phyloP scores from a whole-genome alignment of 1,140 invertebrate genomes.

The Apis florea region DNA sequence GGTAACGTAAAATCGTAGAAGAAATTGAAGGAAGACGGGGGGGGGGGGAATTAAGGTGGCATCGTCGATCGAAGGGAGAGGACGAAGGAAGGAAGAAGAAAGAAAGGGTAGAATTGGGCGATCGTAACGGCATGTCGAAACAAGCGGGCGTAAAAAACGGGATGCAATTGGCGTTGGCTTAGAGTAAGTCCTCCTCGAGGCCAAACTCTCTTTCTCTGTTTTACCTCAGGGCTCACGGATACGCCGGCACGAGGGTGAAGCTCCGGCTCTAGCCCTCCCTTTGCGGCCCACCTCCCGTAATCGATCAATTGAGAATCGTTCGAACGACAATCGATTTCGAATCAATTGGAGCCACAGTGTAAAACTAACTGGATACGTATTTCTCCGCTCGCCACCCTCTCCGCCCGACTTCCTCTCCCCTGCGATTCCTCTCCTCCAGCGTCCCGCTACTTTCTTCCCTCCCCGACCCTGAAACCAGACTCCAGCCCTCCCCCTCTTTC shows the following conservation, averaged over 20 bases:
- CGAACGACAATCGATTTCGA: conserved; percentile 78
- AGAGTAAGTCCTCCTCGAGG: conserved; percentile 67
- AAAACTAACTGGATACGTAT: conserved; percentile 79
- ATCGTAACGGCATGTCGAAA: conserved; percentile 68
- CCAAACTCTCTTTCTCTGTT: conserved; percentile 36
- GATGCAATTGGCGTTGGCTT: conserved; percentile 74
- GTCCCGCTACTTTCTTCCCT: conserved; percentile 20
- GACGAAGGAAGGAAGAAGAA: conserved; percentile 39
- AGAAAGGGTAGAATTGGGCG: conserved; percentile 47
- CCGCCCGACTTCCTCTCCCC: conserved; percentile 57
- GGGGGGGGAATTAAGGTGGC: conserved; percentile 55
- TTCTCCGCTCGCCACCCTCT: conserved; percentile 69
- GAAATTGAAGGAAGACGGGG: conserved; percentile 34
- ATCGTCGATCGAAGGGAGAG: conserved; percentile 19
- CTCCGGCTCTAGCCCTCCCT: conserved; percentile 42
- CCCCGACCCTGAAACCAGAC: conserved; percentile 28
- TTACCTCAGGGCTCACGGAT: no score
- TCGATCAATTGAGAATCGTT: conserved; percentile 79
- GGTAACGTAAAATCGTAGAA: conserved; percentile 14
- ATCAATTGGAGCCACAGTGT: conserved; percentile 77
- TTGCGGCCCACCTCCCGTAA: conserved; percentile 64
- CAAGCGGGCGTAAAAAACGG: conserved; percentile 72
- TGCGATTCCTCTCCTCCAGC: conserved; percentile 43
- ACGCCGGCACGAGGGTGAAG: conserved; percentile 17
- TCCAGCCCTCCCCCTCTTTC: not conserved